Percentiles rank a stretch among this genome's conserved stretches.
Conservation (phyloP, 2,888 invertebrate species). For the Chaitophorus viminalis region DNA sequence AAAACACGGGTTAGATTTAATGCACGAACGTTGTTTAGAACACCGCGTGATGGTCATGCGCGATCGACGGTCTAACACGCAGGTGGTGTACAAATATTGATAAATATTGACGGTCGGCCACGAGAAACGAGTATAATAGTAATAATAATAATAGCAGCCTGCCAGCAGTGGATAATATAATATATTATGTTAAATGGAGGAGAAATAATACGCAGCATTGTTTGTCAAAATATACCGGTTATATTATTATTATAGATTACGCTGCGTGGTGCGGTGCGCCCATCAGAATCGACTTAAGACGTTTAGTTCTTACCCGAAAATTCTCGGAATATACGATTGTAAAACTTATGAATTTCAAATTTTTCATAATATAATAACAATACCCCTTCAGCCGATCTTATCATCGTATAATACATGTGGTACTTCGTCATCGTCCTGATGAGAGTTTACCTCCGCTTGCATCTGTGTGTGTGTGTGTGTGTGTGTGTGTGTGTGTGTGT, state of each 20-base stretch:
- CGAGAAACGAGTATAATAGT: not conserved
- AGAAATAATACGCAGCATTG: not conserved
- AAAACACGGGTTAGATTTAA: not conserved
- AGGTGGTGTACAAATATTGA: constrained; percentile 4
- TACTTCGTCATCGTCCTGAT: not conserved
- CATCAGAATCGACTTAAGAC: not conserved
- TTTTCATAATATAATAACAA: not conserved
- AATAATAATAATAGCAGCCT: not conserved
- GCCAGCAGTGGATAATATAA: not conserved
- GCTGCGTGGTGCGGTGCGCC: too few relatives aligned
- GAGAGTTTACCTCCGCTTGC: constrained; percentile 19
- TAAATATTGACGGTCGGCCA: not conserved
- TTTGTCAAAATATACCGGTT: not conserved
- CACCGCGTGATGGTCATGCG: not conserved
- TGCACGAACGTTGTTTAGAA: not conserved
- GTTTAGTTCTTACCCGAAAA: not conserved
- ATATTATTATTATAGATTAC: not conserved
- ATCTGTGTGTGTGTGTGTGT: not conserved
- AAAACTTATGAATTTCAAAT: constrained; percentile 1
- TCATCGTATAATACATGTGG: not conserved
- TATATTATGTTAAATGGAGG: not conserved
- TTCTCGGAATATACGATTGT: not conserved
- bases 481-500: too few relatives aligned
- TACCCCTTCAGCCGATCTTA: constrained; percentile 18
- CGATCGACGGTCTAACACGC: not conserved